A percentile compares a stretch with the other conserved stretches of the same genome.
These are phyloP conservation scores for Marronus borbonicus DNA, from an alignment of 2,888 invertebrate genomes.

Conservation along the genomic window DNA sequence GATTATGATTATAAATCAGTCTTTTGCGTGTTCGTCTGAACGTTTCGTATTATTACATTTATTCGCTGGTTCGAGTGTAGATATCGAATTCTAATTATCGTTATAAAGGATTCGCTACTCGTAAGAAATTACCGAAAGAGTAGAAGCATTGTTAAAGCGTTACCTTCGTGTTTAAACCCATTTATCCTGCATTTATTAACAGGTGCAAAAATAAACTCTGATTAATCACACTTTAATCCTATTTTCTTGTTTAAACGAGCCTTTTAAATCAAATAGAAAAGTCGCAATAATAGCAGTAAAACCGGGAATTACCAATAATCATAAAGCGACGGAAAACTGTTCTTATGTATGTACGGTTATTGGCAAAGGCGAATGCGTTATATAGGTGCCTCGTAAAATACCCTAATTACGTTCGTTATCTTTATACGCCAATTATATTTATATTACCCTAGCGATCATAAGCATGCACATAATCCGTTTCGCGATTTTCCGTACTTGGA, in stretches of 20 bases:
- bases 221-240: not conserved
- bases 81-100: too few relatives aligned
- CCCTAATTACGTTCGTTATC: constrained; percentile 28
- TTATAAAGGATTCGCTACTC: too few relatives aligned
- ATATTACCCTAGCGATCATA: constrained; percentile 13
- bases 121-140: too few relatives aligned
- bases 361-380: constrained; percentile 4
- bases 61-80: too few relatives aligned
- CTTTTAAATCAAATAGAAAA: not conserved
- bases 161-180: too few relatives aligned
- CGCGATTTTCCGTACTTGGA: not conserved
- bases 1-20: too few relatives aligned
- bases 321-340: constrained; percentile 22
- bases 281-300: constrained; percentile 14
- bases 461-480: constrained; percentile 5
- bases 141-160: too few relatives aligned
- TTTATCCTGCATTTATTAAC: too few relatives aligned
- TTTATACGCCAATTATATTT: constrained; percentile 37
- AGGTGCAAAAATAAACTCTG: not conserved
- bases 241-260: not conserved
- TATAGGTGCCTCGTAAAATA: constrained; percentile 15
- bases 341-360: not conserved
- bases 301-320: constrained; percentile 12
- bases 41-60: too few relatives aligned
- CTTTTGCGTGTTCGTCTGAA: too few relatives aligned